Conservation (phyloP, 1,140 invertebrate species). For the Pectinophora gossypiella region DNA sequence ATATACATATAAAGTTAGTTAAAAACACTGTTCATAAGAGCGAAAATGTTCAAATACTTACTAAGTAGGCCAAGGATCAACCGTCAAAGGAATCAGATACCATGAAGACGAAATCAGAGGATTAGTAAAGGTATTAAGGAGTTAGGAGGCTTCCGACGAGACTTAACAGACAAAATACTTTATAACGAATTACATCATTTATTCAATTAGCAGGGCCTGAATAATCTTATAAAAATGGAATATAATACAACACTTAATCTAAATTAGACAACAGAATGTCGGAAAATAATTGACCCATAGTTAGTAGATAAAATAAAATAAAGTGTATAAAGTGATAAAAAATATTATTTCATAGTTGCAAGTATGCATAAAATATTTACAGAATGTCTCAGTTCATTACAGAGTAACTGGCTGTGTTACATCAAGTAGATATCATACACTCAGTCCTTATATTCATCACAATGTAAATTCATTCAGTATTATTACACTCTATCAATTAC, state of each 20-base stretch:
- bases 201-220: constrained; percentile 27
- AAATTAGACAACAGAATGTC: constrained; percentile 52
- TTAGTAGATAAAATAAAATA: constrained; percentile 46
- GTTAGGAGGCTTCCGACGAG: not conserved
- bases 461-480: constrained; percentile 41
- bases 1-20: no score
- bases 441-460: constrained; percentile 64
- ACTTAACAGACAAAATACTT: not conserved
- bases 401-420: constrained; percentile 40
- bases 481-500: constrained; percentile 23
- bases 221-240: constrained; percentile 49
- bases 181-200: constrained; percentile 40
- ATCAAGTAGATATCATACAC: constrained; percentile 32
- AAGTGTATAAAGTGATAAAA: constrained; percentile 34
- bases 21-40: no score
- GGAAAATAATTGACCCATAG: constrained; percentile 58
- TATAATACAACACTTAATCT: constrained; percentile 59
- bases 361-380: constrained; percentile 53
- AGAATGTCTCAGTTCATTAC: constrained; percentile 38
- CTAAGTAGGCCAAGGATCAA: not conserved
- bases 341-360: constrained; percentile 36
- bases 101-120: no score
- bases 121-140: not conserved
- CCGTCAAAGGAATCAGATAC: not conserved
- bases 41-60: not conserved